These are phyloP conservation scores for Miltochrista miniata DNA, from an alignment of 2,888 invertebrate species.

Conservation along the genomic window DNA sequence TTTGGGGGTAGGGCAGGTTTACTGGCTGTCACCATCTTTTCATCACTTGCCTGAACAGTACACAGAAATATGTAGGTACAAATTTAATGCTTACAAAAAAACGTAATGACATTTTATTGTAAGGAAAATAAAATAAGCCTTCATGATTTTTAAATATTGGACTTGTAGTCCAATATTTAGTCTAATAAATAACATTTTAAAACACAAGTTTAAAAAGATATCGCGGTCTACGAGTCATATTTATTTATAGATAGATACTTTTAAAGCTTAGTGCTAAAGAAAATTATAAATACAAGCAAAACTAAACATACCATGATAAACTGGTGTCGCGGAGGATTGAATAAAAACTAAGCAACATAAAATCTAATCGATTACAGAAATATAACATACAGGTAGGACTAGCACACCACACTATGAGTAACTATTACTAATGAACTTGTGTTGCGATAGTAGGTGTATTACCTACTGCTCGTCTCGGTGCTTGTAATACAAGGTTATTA, in stretches of 20 bases:
- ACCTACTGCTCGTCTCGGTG: neutral
- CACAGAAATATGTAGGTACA: no score
- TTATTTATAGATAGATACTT: conserved; percentile 59
- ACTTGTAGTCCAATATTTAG: neutral
- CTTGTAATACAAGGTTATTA: neutral
- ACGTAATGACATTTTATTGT: neutral
- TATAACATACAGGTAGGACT: conserved; percentile 36
- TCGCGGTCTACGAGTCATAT: conserved; percentile 46
- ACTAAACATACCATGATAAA: conserved; percentile 60
- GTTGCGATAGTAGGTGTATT: no score
- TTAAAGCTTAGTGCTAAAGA: conserved; percentile 7
- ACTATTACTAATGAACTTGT: neutral
- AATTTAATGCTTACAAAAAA: neutral
- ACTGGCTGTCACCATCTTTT: conserved; percentile 70
- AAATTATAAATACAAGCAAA: conserved; percentile 13
- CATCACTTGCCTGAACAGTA: conserved; percentile 52
- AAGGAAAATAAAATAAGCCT: no score
- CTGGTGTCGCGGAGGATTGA: conserved; percentile 39
- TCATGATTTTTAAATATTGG: no score
- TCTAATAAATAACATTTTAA: neutral
- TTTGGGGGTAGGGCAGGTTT: conserved; percentile 70
- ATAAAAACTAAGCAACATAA: conserved; percentile 53
- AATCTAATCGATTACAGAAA: conserved; percentile 45
- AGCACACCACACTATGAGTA: conserved; percentile 20
- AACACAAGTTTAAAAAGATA: neutral